Conservation (phyloP, 2,113 vertebrate genomes). For the Corydoras sp. region DNA sequence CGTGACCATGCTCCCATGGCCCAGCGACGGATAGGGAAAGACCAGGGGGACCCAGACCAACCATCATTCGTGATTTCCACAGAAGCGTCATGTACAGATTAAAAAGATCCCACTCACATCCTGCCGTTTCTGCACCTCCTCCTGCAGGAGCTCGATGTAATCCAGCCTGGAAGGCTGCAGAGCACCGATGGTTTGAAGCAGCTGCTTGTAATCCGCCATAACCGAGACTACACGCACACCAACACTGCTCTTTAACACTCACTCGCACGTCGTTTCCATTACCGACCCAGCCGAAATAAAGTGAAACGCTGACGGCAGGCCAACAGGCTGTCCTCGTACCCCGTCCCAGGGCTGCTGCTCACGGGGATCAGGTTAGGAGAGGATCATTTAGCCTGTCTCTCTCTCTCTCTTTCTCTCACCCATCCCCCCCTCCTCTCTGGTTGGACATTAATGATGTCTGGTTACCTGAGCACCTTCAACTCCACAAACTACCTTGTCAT, state of each 20-base stretch:
- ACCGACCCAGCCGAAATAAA: constrained; percentile 1
- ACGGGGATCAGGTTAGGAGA: constrained; percentile 37
- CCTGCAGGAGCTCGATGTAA: constrained; percentile 61
- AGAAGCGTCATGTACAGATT: not conserved
- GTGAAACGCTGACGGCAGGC: not conserved
- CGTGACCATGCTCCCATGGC: no score
- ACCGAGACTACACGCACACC: constrained; percentile 3
- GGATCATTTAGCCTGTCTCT: constrained; percentile 2
- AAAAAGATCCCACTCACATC: constrained; percentile 45
- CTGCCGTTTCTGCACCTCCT: constrained; percentile 53
- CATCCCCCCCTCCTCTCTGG: constrained; percentile 5
- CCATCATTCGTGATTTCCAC: not conserved
- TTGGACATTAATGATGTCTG: constrained; percentile 16
- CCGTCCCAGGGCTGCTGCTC: constrained; percentile 11
- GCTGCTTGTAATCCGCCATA: constrained; percentile 48
- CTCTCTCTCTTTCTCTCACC: not conserved
- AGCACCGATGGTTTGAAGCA: constrained; percentile 38
- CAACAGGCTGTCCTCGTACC: constrained; percentile 30
- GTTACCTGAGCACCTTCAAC: no score
- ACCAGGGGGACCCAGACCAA: no score
- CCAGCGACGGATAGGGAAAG: no score
- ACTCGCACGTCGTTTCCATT: constrained; percentile 32
- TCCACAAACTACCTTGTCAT: no score
- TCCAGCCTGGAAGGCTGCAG: constrained; percentile 47
- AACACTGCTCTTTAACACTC: not conserved